phyloP scores from a whole-genome alignment of 92 coral and sea anemone species.

The Porites lobata region DNA sequence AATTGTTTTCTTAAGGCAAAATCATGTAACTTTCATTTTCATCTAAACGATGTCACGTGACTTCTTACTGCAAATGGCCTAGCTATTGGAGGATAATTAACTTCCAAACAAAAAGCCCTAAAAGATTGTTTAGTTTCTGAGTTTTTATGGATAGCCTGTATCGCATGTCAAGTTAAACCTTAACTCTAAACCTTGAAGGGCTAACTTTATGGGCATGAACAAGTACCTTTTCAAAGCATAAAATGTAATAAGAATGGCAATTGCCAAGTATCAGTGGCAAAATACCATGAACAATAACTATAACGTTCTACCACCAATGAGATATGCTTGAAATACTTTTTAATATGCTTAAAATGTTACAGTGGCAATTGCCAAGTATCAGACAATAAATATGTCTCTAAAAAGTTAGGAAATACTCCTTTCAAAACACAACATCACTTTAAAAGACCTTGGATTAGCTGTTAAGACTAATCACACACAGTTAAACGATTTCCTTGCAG shows the following conservation, averaged over 20 bases:
- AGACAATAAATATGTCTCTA: constrained; percentile 9
- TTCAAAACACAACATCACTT: neutral
- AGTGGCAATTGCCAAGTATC: constrained; percentile 19
- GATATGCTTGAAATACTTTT: constrained; percentile 22
- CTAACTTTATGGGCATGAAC: neutral
- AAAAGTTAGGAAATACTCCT: constrained; percentile 7
- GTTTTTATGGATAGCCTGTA: neutral
- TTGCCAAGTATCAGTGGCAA: neutral
- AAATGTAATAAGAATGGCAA: neutral
- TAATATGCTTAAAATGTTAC: constrained; percentile 8
- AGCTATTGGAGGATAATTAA: neutral
- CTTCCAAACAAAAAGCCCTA: neutral
- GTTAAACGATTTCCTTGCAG: constrained; percentile 62
- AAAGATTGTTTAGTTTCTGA: neutral
- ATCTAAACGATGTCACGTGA: no score
- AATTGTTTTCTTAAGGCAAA: no score
- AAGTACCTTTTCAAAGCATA: neutral
- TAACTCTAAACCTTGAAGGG: constrained; percentile 14
- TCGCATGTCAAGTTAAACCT: constrained; percentile 31
- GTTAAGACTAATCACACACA: constrained; percentile 43
- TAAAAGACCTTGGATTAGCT: neutral
- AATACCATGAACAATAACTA: neutral
- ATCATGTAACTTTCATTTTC: no score
- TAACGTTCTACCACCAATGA: neutral
- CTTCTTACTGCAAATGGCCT: no score